Percentiles rank a stretch among this genome's conserved stretches.
These are phyloP conservation scores for Aphrophora alni DNA, from an alignment of 2,888 invertebrate species.

Conservation along the genomic window DNA sequence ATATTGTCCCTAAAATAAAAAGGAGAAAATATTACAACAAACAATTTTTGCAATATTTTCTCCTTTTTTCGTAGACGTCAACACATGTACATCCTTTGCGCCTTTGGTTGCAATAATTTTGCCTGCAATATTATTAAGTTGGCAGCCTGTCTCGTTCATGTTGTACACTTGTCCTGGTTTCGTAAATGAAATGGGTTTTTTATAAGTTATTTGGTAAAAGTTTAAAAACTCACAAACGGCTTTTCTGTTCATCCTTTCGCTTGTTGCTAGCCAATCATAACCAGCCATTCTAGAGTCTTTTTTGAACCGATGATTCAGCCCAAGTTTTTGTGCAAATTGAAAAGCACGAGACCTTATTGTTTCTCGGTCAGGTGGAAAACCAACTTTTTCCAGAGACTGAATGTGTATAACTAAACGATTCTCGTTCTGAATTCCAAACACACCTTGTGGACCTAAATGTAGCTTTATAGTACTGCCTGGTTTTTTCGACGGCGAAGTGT, in stretches of 20 bases:
- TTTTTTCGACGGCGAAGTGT: background rate
- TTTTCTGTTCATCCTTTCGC: background rate
- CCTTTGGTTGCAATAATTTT: too few relatives aligned
- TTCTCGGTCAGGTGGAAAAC: background rate
- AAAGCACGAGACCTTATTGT: background rate
- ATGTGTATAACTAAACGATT: too few relatives aligned
- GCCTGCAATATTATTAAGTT: background rate
- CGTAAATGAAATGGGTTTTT: background rate
- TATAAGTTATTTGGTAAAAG: background rate
- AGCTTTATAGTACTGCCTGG: background rate
- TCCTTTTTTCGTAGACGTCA: background rate
- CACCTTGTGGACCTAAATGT: too few relatives aligned
- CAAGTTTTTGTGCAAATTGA: background rate
- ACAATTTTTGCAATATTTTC: background rate
- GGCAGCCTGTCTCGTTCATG: conserved; percentile 2
- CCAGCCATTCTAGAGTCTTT: too few relatives aligned
- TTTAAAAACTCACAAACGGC: background rate
- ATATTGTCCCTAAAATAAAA: too few relatives aligned
- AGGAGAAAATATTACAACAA: too few relatives aligned
- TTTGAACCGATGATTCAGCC: too few relatives aligned
- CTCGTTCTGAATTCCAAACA: too few relatives aligned
- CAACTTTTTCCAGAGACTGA: too few relatives aligned
- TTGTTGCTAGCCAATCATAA: too few relatives aligned
- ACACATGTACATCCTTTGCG: background rate
- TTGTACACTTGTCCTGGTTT: background rate